These are phyloP conservation scores for Calyptomena viridis DNA, from an alignment of 2,113 vertebrate species.

Conservation along the genomic window DNA sequence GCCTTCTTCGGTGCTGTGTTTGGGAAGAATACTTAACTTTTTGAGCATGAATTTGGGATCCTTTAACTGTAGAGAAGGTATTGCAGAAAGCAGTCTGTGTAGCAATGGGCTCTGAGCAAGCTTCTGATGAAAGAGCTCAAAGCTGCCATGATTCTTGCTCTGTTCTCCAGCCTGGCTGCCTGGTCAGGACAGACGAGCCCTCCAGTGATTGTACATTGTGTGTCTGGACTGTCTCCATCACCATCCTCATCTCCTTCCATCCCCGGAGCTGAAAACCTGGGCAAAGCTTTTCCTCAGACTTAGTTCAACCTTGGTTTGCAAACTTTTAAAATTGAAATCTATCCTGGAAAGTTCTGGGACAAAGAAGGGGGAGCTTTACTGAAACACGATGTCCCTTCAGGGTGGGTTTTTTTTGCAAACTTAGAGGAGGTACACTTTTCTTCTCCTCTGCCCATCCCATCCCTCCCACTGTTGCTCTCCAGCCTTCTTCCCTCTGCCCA, in stretches of 20 bases:
- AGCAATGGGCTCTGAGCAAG: constrained; percentile 3
- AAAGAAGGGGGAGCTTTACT: not conserved
- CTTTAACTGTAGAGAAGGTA: not conserved
- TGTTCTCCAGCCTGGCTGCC: not conserved
- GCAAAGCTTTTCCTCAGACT: constrained; percentile 29
- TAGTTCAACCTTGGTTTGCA: constrained; percentile 64
- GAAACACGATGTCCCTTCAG: fast-evolving
- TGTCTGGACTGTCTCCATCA: not conserved
- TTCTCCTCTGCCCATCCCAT: not conserved
- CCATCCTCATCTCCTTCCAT: constrained; percentile 20
- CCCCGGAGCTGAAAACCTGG: not conserved
- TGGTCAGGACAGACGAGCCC: not conserved
- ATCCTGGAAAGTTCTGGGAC: not conserved
- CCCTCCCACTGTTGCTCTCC: not conserved
- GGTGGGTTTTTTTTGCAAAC: too few species aligned
- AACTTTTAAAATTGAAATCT: not conserved
- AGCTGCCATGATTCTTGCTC: not conserved
- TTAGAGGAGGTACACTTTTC: not conserved
- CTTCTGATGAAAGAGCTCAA: constrained; percentile 20
- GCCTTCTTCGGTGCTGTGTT: not conserved
- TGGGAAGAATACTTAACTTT: not conserved
- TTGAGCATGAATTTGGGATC: not conserved
- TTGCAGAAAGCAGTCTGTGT: not conserved
- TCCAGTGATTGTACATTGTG: not conserved
- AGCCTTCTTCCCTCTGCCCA: not conserved